phyloP scores from a whole-genome alignment of 2,888 invertebrate genomes.

The Caenorhabditis wallacei region DNA sequence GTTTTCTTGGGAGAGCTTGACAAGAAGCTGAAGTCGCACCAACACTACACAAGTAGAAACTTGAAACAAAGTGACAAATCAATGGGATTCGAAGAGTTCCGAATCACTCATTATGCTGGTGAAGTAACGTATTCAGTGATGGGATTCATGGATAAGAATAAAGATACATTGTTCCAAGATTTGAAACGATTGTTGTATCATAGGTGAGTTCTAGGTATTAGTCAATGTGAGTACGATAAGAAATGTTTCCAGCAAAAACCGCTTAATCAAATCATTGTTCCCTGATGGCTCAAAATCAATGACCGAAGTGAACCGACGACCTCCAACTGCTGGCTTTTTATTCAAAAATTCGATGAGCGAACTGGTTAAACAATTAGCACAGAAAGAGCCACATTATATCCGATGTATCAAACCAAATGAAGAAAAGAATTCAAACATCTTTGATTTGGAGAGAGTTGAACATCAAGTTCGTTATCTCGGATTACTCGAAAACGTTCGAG shows the following conservation, averaged over 20 bases:
- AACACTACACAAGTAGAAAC: slow-evolving; percentile 91
- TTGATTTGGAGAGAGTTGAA: slow-evolving; percentile 89
- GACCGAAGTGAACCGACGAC: slow-evolving; percentile 94
- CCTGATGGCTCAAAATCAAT: slow-evolving; percentile 96
- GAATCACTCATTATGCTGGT: slow-evolving; percentile 93
- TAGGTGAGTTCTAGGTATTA: slow-evolving; percentile 82
- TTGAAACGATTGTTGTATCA: slow-evolving; percentile 94
- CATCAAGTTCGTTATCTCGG: slow-evolving; percentile 90
- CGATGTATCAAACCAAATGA: slow-evolving; percentile 98
- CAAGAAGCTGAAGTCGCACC: slow-evolving; percentile 90
- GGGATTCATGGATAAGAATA: slow-evolving; percentile 98
- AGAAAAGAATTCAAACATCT: slow-evolving; percentile 91
- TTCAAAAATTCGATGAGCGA: slow-evolving; percentile 95
- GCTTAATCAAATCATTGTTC: slow-evolving; percentile 92
- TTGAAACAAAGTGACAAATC: slow-evolving; percentile 86
- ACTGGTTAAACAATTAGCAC: slow-evolving; percentile 91
- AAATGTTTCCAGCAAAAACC: slow-evolving; percentile 60
- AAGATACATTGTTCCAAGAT: slow-evolving; percentile 96
- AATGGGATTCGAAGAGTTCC: slow-evolving; percentile 84
- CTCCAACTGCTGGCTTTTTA: slow-evolving; percentile 93
- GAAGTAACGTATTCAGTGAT: slow-evolving; percentile 93
- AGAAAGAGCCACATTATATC: slow-evolving; percentile 90
- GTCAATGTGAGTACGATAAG: not conserved
- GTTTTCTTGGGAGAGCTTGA: slow-evolving; percentile 95
- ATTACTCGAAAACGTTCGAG: slow-evolving; percentile 95